Evolutionary conservation across 2,797 vertebrate species (phyloP).

Genomic region (Naso thynnoides): DNA sequence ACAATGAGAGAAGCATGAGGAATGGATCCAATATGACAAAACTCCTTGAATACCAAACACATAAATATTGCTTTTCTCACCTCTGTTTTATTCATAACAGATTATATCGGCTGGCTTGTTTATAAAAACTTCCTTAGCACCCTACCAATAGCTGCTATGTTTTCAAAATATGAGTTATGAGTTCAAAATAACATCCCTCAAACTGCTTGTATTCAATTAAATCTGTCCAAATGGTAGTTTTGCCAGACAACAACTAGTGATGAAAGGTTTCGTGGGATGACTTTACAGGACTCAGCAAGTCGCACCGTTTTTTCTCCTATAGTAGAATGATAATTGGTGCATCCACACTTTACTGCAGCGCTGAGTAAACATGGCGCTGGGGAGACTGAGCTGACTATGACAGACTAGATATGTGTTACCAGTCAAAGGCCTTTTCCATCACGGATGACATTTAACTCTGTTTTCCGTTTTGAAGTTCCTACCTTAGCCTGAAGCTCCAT

Average conservation of each 20-base stretch:
- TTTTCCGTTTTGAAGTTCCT: conserved; percentile 10
- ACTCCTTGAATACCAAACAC: no score
- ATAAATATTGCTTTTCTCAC: neutral
- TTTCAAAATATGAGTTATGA: no score
- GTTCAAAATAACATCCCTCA: no score
- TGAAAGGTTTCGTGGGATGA: conserved; percentile 8
- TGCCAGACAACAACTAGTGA: neutral
- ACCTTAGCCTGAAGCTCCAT: conserved; percentile 96
- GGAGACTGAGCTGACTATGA: no score
- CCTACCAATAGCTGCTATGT: neutral
- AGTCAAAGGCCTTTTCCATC: no score
- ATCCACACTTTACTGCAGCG: no score
- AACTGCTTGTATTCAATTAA: neutral
- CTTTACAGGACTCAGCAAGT: neutral
- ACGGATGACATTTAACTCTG: neutral
- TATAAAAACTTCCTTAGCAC: neutral
- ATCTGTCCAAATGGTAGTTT: neutral
- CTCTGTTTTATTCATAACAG: neutral
- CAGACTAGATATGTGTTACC: no score
- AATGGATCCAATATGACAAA: no score
- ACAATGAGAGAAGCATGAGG: no score
- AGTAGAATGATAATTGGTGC: no score
- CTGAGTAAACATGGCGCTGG: no score
- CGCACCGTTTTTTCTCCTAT: no score
- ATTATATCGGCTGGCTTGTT: neutral